phyloP scores from a whole-genome alignment of 2,797 vertebrate genomes.

The Salmo trutta region DNA sequence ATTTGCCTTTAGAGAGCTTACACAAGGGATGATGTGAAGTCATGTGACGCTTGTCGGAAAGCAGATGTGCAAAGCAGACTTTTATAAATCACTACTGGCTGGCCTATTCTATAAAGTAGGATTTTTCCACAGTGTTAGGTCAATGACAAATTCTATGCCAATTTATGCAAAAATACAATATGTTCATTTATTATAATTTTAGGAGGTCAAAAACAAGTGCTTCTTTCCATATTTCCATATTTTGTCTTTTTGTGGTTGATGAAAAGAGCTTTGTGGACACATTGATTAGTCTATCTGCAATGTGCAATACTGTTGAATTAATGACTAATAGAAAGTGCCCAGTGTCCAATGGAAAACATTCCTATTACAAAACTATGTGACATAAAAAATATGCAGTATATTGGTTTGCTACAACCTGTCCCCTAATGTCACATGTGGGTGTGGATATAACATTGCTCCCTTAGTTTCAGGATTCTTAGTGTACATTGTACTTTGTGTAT shows the following conservation, averaged over 20 bases:
- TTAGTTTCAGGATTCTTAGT: too few species aligned
- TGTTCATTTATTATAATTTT: not conserved
- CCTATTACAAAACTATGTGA: constrained; percentile 12
- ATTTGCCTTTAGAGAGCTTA: constrained; percentile 42
- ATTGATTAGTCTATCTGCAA: constrained; percentile 20
- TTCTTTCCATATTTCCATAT: not conserved
- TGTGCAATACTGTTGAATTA: constrained; percentile 27
- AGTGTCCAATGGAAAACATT: too few species aligned
- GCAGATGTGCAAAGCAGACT: constrained; percentile 23
- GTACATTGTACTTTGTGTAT: too few species aligned
- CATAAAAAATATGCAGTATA: not conserved
- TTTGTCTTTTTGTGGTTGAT: not conserved
- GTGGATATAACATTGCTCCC: not conserved
- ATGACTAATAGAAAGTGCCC: not conserved
- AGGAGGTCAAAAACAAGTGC: not conserved
- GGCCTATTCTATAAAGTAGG: constrained; percentile 23
- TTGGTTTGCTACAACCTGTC: constrained; percentile 40
- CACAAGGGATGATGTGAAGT: constrained; percentile 41
- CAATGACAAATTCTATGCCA: constrained; percentile 22
- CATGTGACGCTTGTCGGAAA: constrained; percentile 37
- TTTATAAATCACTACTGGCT: constrained; percentile 12
- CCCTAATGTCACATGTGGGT: constrained; percentile 38
- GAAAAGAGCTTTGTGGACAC: not conserved
- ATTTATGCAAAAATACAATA: not conserved
- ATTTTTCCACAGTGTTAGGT: not conserved